Evolutionary conservation across 1,140 invertebrate species (phyloP).

Genomic region (Cotesia chilonis): DNA sequence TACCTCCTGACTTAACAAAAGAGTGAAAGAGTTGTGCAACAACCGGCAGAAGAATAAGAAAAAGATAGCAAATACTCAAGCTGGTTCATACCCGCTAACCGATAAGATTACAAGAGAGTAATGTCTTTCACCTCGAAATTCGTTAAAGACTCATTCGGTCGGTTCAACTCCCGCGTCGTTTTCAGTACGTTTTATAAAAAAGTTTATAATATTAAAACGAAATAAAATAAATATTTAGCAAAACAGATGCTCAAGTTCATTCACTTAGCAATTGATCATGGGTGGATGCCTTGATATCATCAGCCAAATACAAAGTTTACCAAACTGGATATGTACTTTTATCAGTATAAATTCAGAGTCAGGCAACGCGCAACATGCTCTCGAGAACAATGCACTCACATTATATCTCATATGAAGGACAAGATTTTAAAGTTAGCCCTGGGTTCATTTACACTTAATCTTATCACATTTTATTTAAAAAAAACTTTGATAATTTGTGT

Average conservation of each 20-base stretch:
- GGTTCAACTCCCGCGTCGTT: not conserved
- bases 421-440: conserved; percentile 31
- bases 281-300: conserved; percentile 24
- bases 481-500: not conserved
- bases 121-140: conserved; percentile 33
- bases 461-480: conserved; percentile 42
- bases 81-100: conserved; percentile 9
- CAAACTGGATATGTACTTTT: conserved; percentile 50
- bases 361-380: conserved; percentile 45
- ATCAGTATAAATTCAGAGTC: conserved; percentile 43
- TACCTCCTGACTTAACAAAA: conserved; percentile 46
- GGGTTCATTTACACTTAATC: conserved; percentile 44
- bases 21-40: conserved; percentile 15
- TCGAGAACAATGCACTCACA: conserved; percentile 24
- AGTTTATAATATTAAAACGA: too few relatives aligned
- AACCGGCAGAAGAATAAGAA: conserved; percentile 2
- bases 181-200: not conserved
- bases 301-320: conserved; percentile 35
- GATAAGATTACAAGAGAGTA: conserved; percentile 27
- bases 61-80: conserved; percentile 23
- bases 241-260: conserved; percentile 32
- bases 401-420: conserved; percentile 14
- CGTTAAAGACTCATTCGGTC: conserved; percentile 4
- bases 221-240: conserved; percentile 12
- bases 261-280: conserved; percentile 13